Evolutionary conservation across 2,797 vertebrate genomes (phyloP), one percentile per base, ranked within the genome.

Genomic region (Molossus molossus): DNA sequence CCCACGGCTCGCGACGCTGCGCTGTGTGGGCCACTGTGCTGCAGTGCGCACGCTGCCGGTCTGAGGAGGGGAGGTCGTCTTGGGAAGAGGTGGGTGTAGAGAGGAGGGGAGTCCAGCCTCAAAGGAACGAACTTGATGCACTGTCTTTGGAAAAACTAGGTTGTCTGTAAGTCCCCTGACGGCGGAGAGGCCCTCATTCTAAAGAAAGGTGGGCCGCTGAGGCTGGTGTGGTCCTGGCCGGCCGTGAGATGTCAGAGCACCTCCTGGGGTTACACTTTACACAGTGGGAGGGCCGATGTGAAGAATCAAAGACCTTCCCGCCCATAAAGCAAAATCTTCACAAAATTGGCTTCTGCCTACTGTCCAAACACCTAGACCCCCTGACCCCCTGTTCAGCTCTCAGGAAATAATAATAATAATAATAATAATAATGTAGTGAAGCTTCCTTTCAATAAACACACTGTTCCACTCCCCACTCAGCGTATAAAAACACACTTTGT

Each of bases 241-340:
- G 33, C 0, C 1, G 2, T 6, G 20, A 72, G 58, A 50, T 55
- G 60, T 27, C 0, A 2, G 27, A 65, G 23, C 6, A 1, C 14
- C 60, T 75, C n/a, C 1, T 0, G 21, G 40, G 18, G 17, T 67
- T 70, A 17, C 15, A 1, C 82, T 67, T 83, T 48, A 70, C 7
- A 23, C 0, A 1, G 0, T 20, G 9, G 40, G 55, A 33, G 6
- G 4, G 20, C 37, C 29, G 14, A 9, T 60, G 10, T 10, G 45
- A 79, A 13, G 9, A 48, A 65, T 23, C 5, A 90, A 77, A 67
- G 18, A 18, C 57, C 45, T 58, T 75, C 37, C n/a, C 5, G 14
- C 0, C 0, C 27, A 70, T 6, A 73, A 37, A 79, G 45, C 40
- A 80, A 55, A 33, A 58, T 25, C 57, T 48, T 25, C 37, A 29